phyloP scores from a whole-genome alignment of 37 sponge, comb jelly and placozoan species.

The Lycopodina hypogea region DNA sequence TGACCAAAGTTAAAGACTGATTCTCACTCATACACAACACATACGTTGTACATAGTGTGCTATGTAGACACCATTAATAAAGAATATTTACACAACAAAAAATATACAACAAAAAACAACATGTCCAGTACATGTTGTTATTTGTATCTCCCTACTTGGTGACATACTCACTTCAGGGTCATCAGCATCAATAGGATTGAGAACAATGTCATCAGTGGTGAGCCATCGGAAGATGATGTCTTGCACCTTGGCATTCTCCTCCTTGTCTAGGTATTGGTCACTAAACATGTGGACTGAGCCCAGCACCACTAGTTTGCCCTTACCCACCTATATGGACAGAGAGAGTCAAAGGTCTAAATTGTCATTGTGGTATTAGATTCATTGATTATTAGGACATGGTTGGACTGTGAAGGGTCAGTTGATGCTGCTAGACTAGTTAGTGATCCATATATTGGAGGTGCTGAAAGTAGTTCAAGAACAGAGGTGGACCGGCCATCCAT shows the following conservation, averaged over 20 bases:
- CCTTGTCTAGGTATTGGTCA: conserved; percentile 91
- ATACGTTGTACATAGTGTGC: too few relatives aligned
- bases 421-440: neutral
- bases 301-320: conserved; percentile 87
- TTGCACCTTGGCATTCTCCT: conserved; percentile 85
- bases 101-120: too few relatives aligned
- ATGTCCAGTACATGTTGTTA: too few relatives aligned
- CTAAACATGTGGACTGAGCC: conserved; percentile 92
- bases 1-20: neutral
- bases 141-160: neutral
- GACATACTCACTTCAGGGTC: conserved; percentile 82
- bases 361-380: neutral
- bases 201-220: conserved; percentile 75
- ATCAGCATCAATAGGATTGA: conserved; percentile 94
- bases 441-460: too few relatives aligned
- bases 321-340: conserved; percentile 18
- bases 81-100: too few relatives aligned
- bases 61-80: too few relatives aligned
- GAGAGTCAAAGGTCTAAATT: too few relatives aligned
- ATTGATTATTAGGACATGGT: neutral
- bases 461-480: too few relatives aligned
- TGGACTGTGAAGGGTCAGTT: too few relatives aligned
- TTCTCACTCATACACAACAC: too few relatives aligned
- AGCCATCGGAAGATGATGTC: conserved; percentile 85
- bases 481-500: too few relatives aligned